Evolutionary conservation across 2,113 vertebrate species (phyloP).

Genomic region (Cephalopterus ornatus): DNA sequence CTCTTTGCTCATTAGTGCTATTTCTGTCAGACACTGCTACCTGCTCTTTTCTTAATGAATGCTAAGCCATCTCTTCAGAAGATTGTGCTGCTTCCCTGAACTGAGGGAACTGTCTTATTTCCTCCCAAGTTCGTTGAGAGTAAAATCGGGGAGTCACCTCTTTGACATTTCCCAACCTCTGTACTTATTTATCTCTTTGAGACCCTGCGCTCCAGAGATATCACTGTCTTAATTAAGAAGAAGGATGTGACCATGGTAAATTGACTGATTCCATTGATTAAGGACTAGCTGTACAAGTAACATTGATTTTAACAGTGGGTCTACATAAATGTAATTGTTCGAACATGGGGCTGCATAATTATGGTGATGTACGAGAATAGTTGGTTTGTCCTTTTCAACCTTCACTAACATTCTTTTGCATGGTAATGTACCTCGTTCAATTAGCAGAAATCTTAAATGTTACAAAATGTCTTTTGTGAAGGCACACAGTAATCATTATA

Average conservation of each 20-base stretch:
- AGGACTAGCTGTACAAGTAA: slow-evolving; percentile 87
- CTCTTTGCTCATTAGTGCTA: slow-evolving; percentile 84
- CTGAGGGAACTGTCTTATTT: slow-evolving; percentile 78
- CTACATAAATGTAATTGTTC: slow-evolving; percentile 92
- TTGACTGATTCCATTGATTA: slow-evolving; percentile 93
- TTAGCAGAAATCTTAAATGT: slow-evolving; percentile 83
- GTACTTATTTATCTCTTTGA: slow-evolving; percentile 86
- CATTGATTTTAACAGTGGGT: slow-evolving; percentile 90
- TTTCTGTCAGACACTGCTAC: slow-evolving; percentile 78
- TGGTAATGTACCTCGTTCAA: slow-evolving; percentile 82
- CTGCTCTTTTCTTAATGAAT: slow-evolving; percentile 84
- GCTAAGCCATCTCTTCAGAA: slow-evolving; percentile 78
- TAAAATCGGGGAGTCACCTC: slow-evolving; percentile 82
- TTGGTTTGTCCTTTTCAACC: slow-evolving; percentile 87
- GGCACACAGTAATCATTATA: slow-evolving; percentile 76
- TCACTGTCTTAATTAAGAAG: slow-evolving; percentile 95
- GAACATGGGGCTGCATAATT: slow-evolving; percentile 86
- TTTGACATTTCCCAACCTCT: slow-evolving; percentile 85
- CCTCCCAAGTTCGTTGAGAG: slow-evolving; percentile 77
- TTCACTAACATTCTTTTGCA: slow-evolving; percentile 83
- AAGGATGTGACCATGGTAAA: slow-evolving; percentile 88
- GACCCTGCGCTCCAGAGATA: slow-evolving; percentile 84
- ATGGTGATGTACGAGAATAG: slow-evolving; percentile 81
- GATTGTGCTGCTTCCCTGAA: slow-evolving; percentile 68
- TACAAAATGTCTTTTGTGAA: slow-evolving; percentile 80